Conservation (phyloP, 2,797 vertebrate species). For the Decapterus maruadsi region DNA sequence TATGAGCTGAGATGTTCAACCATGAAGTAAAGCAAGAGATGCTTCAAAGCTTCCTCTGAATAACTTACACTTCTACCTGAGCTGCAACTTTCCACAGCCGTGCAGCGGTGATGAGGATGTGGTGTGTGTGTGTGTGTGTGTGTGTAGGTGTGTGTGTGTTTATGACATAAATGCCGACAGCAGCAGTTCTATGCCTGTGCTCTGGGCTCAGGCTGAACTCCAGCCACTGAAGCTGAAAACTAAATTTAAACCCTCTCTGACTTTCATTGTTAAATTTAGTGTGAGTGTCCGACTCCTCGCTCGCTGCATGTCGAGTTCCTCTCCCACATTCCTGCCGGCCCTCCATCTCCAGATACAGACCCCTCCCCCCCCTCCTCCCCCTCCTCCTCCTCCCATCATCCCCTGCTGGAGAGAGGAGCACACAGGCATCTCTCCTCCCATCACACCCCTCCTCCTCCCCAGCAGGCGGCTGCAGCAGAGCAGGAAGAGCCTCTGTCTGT, state of each 20-base stretch:
- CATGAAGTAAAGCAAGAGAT: not conserved
- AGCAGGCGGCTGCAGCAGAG: slow-evolving; percentile 62
- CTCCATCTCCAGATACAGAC: slow-evolving; percentile 76
- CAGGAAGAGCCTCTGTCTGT: slow-evolving; percentile 61
- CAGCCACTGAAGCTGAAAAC: slow-evolving; percentile 5
- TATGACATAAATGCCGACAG: not conserved
- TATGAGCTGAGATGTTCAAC: not conserved
- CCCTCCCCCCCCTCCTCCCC: slow-evolving; percentile 71
- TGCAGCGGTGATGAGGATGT: not conserved
- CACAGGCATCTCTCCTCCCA: slow-evolving; percentile 69
- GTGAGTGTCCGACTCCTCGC: slow-evolving; percentile 47
- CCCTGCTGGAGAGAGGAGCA: slow-evolving; percentile 57
- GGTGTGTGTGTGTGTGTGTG: slow-evolving; percentile 6
- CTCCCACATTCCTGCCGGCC: slow-evolving; percentile 72
- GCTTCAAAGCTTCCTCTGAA: not conserved
- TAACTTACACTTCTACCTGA: not conserved
- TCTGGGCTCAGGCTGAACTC: slow-evolving; percentile 15
- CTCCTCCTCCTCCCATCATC: slow-evolving; percentile 66
- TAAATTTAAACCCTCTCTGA: slow-evolving; percentile 61
- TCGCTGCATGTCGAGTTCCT: slow-evolving; percentile 48
- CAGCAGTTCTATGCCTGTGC: not conserved
- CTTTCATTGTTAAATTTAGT: slow-evolving; percentile 66
- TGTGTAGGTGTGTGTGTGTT: not conserved
- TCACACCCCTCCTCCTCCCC: slow-evolving; percentile 61
- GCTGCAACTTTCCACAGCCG: not conserved